Base-by-base conservation (phyloP, 1,140 invertebrate species). In the Zaprionus capensis region DNA sequence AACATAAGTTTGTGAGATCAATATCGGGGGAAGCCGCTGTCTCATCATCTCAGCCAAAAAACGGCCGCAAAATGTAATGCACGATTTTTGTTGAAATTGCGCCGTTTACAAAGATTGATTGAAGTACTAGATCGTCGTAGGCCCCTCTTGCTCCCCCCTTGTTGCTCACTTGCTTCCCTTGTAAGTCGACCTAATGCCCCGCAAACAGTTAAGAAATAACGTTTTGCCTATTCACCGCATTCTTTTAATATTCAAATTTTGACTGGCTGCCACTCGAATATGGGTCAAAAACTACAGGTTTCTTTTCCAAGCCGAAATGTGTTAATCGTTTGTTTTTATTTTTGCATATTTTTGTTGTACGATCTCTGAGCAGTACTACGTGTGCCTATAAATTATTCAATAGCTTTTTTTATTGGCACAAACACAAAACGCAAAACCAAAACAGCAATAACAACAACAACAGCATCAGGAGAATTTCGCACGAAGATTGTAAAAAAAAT, bases 281-380 rank as follows among this genome's bases (percentile, higher is more conserved):
- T 90, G 79, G 85, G 85, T 90, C 85, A 90, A 90, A 90, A 61
- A 75, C 82, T 90, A 91, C 85, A 91, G 85, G 85, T 90, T 90
- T 82, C 56, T 72, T 65, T 41, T 51, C 14, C 12, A 59, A n/a
- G 46, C 12, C 46, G 20, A 87, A 68, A 81, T 85, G 76, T 85
- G 86, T 85, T 90, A 90, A 88, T 90, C 76, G 73, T 75, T 88
- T 87, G 69, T 61, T 61, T 67, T 65, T 74, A 59, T 41, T 63
- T 70, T 74, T 61, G 68, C 55, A 71, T 65, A 61, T 65, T 59
- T 71, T 15, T 61, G 17, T 59, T 49, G 28, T 61, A 61, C 22
- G 49, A 22, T 56, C 15, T 46, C 1, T 46, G 41, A 46, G 41
- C 41, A 68, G 41, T 55, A 36, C 6, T 55, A 65, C 51, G 20